These are phyloP conservation scores for Melanocharis versteri DNA, from an alignment of 2,113 vertebrate genomes.

Conservation along the genomic window DNA sequence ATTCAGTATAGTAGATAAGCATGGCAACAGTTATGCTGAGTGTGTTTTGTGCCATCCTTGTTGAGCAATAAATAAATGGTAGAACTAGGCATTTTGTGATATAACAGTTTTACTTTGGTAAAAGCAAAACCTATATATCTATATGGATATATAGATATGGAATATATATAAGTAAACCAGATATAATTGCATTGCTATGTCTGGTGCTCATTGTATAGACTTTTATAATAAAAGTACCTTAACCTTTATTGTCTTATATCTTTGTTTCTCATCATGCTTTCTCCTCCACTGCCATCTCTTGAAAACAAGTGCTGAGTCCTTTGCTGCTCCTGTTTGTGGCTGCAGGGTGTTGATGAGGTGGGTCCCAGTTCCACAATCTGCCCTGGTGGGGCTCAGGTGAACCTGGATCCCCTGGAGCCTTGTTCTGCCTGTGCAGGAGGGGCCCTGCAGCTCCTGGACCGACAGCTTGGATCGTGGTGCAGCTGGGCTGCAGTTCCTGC, in stretches of 20 bases:
- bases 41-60: conserved; percentile 86
- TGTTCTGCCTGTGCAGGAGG: fast-evolving
- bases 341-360: background rate
- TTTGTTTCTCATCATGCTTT: conserved; percentile 40
- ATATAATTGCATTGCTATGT: conserved; percentile 76
- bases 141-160: conserved; percentile 71
- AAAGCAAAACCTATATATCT: conserved; percentile 74
- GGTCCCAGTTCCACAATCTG: fast-evolving
- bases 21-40: conserved; percentile 78
- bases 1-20: conserved; percentile 81
- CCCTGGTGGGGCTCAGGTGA: background rate
- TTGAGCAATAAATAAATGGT: conserved; percentile 87
- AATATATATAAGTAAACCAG: conserved; percentile 74
- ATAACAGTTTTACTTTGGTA: conserved; percentile 76
- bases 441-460: background rate
- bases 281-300: background rate
- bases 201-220: conserved; percentile 79
- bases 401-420: background rate
- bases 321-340: background rate
- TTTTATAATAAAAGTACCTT: conserved; percentile 84
- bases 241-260: conserved; percentile 68
- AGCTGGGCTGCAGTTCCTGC: background rate
- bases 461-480: fast-evolving
- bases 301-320: background rate
- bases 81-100: conserved; percentile 75